A percentile compares a stretch with the other conserved stretches of the same genome.
phyloP scores from a whole-genome alignment of 2,888 invertebrate genomes.

The Amphipoea lucens region DNA sequence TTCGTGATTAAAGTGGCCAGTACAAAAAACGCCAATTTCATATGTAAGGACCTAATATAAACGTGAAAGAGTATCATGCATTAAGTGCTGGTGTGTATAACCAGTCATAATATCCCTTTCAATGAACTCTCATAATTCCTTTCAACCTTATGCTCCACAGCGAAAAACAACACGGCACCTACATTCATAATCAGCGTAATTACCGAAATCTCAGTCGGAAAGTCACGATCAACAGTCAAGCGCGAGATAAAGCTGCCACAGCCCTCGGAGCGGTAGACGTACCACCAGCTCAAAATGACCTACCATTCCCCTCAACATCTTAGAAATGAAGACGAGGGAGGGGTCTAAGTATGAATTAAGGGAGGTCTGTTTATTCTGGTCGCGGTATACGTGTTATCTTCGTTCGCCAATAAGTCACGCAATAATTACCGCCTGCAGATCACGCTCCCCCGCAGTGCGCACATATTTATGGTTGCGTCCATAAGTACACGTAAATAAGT shows the following conservation, averaged over 20 bases:
- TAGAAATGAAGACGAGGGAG: conserved; percentile 31
- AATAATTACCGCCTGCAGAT: conserved; percentile 88
- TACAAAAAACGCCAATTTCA: too few relatives aligned
- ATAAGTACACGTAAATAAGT: conserved; percentile 83
- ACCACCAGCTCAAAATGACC: conserved; percentile 75
- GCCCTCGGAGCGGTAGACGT: conserved; percentile 81
- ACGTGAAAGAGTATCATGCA: neutral
- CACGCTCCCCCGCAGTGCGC: conserved; percentile 79
- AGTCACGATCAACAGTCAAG: conserved; percentile 89
- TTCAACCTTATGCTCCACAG: conserved; percentile 38
- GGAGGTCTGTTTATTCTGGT: conserved; percentile 76
- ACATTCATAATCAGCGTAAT: conserved; percentile 88
- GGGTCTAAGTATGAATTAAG: conserved; percentile 41
- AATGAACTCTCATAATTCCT: conserved; percentile 31
- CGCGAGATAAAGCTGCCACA: conserved; percentile 87
- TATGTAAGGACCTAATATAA: too few relatives aligned
- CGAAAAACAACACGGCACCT: conserved; percentile 76
- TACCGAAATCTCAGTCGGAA: conserved; percentile 87
- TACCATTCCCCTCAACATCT: conserved; percentile 52
- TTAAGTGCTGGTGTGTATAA: neutral
- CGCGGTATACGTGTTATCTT: conserved; percentile 87
- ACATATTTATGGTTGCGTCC: conserved; percentile 85
- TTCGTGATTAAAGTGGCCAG: too few relatives aligned
- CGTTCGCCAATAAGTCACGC: conserved; percentile 89
- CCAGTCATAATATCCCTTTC: conserved; percentile 20